Percentiles rank a stretch among this genome's conserved stretches.
These are phyloP conservation scores for Sinosuthora webbiana DNA, from an alignment of 2,113 vertebrate species.

Conservation along the genomic window DNA sequence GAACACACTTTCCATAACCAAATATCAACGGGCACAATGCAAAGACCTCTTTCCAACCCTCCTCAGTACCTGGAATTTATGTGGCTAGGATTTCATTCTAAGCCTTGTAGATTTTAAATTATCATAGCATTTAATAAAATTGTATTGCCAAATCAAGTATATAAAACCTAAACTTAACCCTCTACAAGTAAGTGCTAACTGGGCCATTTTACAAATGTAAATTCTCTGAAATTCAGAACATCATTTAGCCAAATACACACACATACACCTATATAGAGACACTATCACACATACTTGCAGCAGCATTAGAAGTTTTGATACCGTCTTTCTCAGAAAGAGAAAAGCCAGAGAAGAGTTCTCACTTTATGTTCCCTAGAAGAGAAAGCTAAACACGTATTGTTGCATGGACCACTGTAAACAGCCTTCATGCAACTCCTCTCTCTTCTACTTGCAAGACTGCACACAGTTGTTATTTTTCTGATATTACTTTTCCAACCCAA, in stretches of 20 bases:
- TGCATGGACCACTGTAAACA: background rate
- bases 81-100: background rate
- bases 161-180: background rate
- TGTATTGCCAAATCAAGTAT: conserved; percentile 20
- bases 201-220: background rate
- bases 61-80: background rate
- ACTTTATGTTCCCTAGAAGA: background rate
- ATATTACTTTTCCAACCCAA: background rate
- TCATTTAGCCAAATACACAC: background rate
- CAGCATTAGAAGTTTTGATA: background rate
- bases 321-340: background rate
- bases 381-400: background rate
- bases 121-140: conserved; percentile 26
- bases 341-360: background rate
- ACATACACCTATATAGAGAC: background rate
- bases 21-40: fast-evolving
- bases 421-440: background rate
- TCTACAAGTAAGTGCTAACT: background rate
- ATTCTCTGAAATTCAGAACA: background rate
- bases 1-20: background rate
- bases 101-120: background rate
- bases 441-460: background rate
- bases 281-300: background rate
- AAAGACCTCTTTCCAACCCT: background rate
- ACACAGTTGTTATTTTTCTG: background rate